Percentiles rank a stretch among this genome's conserved stretches.
phyloP scores from a whole-genome alignment of 2,888 invertebrate species.

The Boloria selene region DNA sequence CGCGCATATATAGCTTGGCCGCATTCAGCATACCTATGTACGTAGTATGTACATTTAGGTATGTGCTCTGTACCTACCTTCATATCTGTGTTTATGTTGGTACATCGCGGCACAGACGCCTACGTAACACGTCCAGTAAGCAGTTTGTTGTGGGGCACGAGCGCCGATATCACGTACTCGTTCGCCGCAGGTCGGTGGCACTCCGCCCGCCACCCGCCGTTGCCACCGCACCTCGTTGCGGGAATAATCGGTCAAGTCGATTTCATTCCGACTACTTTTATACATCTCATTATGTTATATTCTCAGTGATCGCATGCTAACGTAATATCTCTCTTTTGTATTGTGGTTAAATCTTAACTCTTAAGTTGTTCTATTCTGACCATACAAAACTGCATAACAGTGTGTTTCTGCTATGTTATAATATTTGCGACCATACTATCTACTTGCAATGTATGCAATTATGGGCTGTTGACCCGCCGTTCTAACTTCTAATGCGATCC shows the following conservation, averaged over 20 bases:
- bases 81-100: constrained; percentile 63
- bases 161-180: constrained; percentile 78
- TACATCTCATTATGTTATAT: constrained; percentile 29
- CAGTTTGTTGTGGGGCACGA: constrained; percentile 81
- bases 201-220: constrained; percentile 68
- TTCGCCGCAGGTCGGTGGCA: constrained; percentile 69
- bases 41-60: constrained; percentile 29
- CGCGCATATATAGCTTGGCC: constrained; percentile 53
- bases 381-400: not conserved
- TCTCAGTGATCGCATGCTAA: constrained; percentile 21
- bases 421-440: constrained; percentile 13
- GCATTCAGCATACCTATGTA: constrained; percentile 36
- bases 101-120: constrained; percentile 73
- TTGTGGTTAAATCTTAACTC: not conserved
- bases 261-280: constrained; percentile 49
- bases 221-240: constrained; percentile 71
- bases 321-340: constrained; percentile 7
- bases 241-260: constrained; percentile 76
- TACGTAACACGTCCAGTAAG: constrained; percentile 81
- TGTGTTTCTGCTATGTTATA: constrained; percentile 21
- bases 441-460: constrained; percentile 56
- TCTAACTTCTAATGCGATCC: constrained; percentile 56
- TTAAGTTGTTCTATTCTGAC: not conserved
- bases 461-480: constrained; percentile 76
- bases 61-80: constrained; percentile 40